These are phyloP conservation scores for Odontamblyopus rebecca DNA, from an alignment of 2,797 vertebrate genomes.

Conservation along the genomic window DNA sequence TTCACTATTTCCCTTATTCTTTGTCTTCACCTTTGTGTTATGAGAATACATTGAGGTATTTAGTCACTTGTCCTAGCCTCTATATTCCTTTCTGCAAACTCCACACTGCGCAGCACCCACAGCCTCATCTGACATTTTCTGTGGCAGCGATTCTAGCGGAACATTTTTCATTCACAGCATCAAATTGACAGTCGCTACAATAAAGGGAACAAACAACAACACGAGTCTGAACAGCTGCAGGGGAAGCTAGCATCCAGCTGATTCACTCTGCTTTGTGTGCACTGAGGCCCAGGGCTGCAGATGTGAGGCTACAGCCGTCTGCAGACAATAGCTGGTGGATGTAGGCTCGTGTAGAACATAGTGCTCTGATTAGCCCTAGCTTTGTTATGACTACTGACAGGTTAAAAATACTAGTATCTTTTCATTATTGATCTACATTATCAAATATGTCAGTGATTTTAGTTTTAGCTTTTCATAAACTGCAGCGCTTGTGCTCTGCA, in stretches of 20 bases:
- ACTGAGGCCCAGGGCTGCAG: conserved; percentile 43
- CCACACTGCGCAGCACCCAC: neutral
- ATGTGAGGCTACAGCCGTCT: conserved; percentile 41
- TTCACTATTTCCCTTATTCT: no score
- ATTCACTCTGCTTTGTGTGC: conserved; percentile 39
- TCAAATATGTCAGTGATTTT: no score
- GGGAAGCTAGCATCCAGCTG: conserved; percentile 20
- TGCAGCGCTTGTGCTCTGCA: no score
- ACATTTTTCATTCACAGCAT: conserved; percentile 24
- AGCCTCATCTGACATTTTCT: conserved; percentile 17
- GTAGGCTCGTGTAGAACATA: conserved; percentile 17
- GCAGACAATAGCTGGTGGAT: conserved; percentile 38
- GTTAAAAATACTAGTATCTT: no score
- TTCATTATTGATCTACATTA: no score
- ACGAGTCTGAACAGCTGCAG: conserved; percentile 43
- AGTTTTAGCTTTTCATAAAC: no score
- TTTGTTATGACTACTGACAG: no score
- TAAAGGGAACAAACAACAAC: conserved; percentile 30
- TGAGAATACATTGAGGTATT: neutral
- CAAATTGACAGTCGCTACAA: conserved; percentile 26
- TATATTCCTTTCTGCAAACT: neutral
- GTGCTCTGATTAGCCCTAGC: neutral
- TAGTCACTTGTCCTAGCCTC: neutral
- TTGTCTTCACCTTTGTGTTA: neutral
- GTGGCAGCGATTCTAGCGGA: conserved; percentile 7